Evolutionary conservation across 2,888 invertebrate species (phyloP).

Genomic region (Lottia scabra): DNA sequence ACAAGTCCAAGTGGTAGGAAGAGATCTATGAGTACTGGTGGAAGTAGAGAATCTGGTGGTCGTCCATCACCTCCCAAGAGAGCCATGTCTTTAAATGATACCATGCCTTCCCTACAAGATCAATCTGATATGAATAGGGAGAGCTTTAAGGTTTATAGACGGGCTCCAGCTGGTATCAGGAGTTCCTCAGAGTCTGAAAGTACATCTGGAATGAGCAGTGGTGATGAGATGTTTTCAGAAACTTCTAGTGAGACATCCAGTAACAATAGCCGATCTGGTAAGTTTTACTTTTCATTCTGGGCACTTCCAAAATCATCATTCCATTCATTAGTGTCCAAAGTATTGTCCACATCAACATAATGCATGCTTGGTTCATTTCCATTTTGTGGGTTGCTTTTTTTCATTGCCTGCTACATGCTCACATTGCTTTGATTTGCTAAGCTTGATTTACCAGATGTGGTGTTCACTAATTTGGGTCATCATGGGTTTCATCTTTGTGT

Average conservation of each 20-base stretch:
- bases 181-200: constrained; percentile 62
- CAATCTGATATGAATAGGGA: constrained; percentile 62
- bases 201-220: constrained; percentile 60
- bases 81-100: constrained; percentile 49
- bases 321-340: not conserved
- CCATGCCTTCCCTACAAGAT: constrained; percentile 40
- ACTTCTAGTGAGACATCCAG: constrained; percentile 54
- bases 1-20: constrained; percentile 49
- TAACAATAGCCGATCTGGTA: constrained; percentile 58
- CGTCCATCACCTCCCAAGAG: constrained; percentile 55
- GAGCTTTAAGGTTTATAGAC: constrained; percentile 72
- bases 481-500: too few species aligned
- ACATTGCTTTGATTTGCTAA: too few species aligned
- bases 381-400: not conserved
- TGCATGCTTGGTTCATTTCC: not conserved
- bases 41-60: constrained; percentile 33
- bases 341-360: not conserved
- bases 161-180: constrained; percentile 45
- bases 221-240: constrained; percentile 60
- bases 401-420: too few species aligned
- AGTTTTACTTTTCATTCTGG: constrained; percentile 1
- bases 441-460: too few species aligned
- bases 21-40: constrained; percentile 52
- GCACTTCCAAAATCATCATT: not conserved
- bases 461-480: too few species aligned